Evolutionary conservation across 2,797 vertebrate genomes (phyloP).

Genomic region (Falco biarmicus): DNA sequence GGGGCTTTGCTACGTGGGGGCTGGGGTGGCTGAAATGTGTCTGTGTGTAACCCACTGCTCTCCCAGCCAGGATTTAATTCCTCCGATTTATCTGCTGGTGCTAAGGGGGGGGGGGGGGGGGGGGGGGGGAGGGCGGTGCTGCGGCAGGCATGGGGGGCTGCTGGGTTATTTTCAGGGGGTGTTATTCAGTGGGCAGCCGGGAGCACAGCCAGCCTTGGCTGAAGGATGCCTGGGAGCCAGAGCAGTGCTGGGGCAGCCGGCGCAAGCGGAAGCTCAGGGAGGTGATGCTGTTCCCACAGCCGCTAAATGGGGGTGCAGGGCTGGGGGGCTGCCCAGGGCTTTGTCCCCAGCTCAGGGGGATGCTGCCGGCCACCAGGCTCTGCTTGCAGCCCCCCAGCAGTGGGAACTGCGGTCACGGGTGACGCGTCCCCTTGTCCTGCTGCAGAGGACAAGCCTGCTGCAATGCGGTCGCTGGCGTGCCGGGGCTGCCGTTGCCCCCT

Average conservation of each 20-base stretch:
- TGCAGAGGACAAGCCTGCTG: conserved; percentile 32
- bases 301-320: neutral
- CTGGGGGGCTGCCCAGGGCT: neutral
- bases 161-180: neutral
- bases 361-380: accelerated
- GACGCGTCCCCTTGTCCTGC: neutral
- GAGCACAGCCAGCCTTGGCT: neutral
- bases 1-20: neutral
- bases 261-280: accelerated
- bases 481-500: neutral
- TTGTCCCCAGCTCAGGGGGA: no score
- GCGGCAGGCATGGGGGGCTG: accelerated
- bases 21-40: accelerated
- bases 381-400: neutral
- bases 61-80: accelerated
- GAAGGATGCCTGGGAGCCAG: neutral
- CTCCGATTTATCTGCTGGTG: neutral
- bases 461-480: neutral
- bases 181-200: neutral
- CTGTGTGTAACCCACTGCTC: neutral
- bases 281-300: neutral
- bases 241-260: neutral
- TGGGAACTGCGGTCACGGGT: neutral
- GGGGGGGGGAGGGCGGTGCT: neutral
- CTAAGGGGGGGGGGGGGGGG: neutral